These are phyloP conservation scores for Forbesichthys papilliferus DNA, from an alignment of 2,113 vertebrate genomes.

Conservation along the genomic window DNA sequence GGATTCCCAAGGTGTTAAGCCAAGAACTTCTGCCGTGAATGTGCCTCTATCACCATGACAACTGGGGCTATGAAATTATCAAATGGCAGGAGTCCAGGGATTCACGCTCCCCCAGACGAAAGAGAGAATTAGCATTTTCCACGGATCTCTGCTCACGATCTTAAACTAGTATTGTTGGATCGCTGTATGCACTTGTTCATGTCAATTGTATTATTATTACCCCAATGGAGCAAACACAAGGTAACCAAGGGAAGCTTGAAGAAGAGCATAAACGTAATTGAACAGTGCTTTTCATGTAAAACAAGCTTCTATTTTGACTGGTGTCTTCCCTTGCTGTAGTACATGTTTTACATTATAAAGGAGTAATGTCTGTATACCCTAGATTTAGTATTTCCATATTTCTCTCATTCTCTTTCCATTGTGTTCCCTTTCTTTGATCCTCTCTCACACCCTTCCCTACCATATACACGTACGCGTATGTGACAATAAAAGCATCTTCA, in stretches of 20 bases:
- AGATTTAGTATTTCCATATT: too few relatives aligned
- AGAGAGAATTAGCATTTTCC: constrained; percentile 55
- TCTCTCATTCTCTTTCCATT: not conserved
- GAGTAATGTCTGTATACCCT: too few relatives aligned
- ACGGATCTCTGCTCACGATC: constrained; percentile 41
- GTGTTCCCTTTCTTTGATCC: not conserved
- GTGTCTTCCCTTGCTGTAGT: too few relatives aligned
- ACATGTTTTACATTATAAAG: too few relatives aligned
- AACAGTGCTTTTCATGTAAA: not conserved
- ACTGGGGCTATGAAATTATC: constrained; percentile 59
- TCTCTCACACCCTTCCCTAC: not conserved
- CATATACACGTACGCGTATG: not conserved
- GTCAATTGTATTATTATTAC: constrained; percentile 2
- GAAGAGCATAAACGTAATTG: too few relatives aligned
- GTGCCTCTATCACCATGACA: constrained; percentile 76
- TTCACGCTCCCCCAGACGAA: constrained; percentile 64
- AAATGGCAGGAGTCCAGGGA: constrained; percentile 59
- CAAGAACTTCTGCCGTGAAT: constrained; percentile 45
- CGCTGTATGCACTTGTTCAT: constrained; percentile 13
- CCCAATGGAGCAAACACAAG: not conserved
- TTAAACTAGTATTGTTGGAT: constrained; percentile 47
- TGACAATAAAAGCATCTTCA: too few relatives aligned
- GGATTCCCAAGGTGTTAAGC: constrained; percentile 69
- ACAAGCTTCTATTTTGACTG: not conserved
- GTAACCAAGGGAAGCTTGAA: not conserved